A percentile compares a stretch with the other conserved stretches of the same genome.
Conservation (phyloP, 2,888 invertebrate species). For the Gymnosoma rotundatum region DNA sequence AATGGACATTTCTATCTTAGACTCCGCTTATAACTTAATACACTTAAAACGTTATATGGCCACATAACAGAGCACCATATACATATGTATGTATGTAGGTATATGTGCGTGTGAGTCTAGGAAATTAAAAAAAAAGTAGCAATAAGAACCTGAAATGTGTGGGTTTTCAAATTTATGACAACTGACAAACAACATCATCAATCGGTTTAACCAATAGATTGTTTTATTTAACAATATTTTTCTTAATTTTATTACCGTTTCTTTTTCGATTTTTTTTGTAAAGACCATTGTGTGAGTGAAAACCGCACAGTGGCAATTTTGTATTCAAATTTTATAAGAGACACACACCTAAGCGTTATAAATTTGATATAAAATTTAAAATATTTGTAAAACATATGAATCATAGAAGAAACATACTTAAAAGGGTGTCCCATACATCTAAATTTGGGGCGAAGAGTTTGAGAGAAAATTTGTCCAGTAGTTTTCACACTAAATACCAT, state of each 20-base stretch:
- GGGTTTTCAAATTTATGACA: slow-evolving; percentile 69
- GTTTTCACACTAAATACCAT: too few species aligned
- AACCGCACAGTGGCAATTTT: too few species aligned
- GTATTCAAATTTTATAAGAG: too few species aligned
- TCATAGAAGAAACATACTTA: too few species aligned
- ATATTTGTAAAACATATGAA: too few species aligned
- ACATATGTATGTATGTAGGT: neutral
- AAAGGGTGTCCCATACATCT: too few species aligned
- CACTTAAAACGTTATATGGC: slow-evolving; percentile 19
- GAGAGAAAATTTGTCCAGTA: too few species aligned
- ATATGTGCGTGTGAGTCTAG: neutral
- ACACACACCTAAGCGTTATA: too few species aligned
- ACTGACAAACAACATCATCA: slow-evolving; percentile 69
- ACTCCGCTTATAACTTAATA: slow-evolving; percentile 47
- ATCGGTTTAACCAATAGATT: slow-evolving; percentile 52
- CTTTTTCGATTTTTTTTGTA: neutral
- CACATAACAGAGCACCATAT: neutral
- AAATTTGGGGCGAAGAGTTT: too few species aligned
- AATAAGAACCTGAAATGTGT: slow-evolving; percentile 55
- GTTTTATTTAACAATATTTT: slow-evolving; percentile 16
- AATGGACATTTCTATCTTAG: slow-evolving; percentile 25
- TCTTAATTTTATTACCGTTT: too few species aligned
- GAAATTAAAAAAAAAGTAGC: slow-evolving; percentile 32
- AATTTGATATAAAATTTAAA: too few species aligned
- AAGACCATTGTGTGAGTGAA: neutral